phyloP scores from a whole-genome alignment of 1,140 invertebrate genomes.

The Lepidurus couesii region DNA sequence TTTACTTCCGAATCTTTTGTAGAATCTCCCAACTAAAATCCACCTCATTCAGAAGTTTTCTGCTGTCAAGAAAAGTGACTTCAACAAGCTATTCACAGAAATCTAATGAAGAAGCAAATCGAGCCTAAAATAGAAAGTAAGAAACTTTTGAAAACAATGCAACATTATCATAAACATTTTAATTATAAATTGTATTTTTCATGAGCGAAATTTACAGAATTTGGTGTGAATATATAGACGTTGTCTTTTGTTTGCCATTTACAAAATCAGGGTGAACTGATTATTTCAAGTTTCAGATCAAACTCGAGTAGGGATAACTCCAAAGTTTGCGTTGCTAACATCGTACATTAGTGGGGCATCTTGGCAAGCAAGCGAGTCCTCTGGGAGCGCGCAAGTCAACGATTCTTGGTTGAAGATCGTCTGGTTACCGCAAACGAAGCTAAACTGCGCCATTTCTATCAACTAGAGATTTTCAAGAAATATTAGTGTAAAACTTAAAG shows the following conservation, averaged over 20 bases:
- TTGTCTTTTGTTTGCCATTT: not conserved
- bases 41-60: no score
- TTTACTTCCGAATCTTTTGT: no score
- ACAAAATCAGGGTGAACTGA: not conserved
- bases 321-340: constrained; percentile 30
- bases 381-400: constrained; percentile 41
- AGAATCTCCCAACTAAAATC: no score
- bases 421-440: constrained; percentile 43
- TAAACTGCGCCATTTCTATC: constrained; percentile 38
- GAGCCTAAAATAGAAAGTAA: no score
- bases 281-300: not conserved
- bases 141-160: no score
- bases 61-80: no score
- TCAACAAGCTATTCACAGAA: no score
- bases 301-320: constrained; percentile 27
- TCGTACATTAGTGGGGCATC: constrained; percentile 39
- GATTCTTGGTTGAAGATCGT: constrained; percentile 43
- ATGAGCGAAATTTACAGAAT: no score
- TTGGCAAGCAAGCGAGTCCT: constrained; percentile 42
- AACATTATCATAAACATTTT: no score
- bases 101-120: no score
- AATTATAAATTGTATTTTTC: no score
- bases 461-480: constrained; percentile 29
- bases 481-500: not conserved
- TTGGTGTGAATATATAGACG: no score